These are phyloP conservation scores for Hucho hucho DNA, from an alignment of 2,113 vertebrate genomes.

Conservation along the genomic window DNA sequence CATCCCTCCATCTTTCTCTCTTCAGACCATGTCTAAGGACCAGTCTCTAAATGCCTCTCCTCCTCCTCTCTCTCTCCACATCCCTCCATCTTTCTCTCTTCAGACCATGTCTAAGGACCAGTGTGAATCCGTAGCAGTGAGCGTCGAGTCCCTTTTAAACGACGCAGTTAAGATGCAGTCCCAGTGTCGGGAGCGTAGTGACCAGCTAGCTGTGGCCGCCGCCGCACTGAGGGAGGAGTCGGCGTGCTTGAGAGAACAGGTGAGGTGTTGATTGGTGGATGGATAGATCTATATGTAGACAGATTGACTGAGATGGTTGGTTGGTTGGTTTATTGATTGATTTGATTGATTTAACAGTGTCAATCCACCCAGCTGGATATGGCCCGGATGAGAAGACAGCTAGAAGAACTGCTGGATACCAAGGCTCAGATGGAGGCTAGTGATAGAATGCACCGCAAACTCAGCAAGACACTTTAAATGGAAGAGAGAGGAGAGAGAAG, in stretches of 20 bases:
- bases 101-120: conserved; percentile 57
- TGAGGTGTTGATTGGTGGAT: no score
- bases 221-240: conserved; percentile 63
- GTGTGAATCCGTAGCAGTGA: conserved; percentile 58
- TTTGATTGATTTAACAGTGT: conserved; percentile 31
- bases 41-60: not conserved
- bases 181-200: conserved; percentile 62
- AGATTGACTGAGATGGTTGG: no score
- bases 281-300: no score
- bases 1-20: not conserved
- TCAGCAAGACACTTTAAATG: conserved; percentile 53
- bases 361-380: conserved; percentile 57
- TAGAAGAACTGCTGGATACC: conserved; percentile 57
- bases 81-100: conserved; percentile 10
- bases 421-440: conserved; percentile 56
- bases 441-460: conserved; percentile 53
- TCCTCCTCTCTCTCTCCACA: not conserved
- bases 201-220: conserved; percentile 55
- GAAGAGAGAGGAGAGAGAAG: not conserved
- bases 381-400: conserved; percentile 37
- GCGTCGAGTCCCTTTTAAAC: conserved; percentile 62
- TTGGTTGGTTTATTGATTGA: no score
- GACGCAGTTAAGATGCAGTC: conserved; percentile 63
- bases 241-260: conserved; percentile 50
- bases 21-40: not conserved